Percentiles rank a stretch among this genome's conserved stretches.
These are phyloP conservation scores for Bembecia ichneumoniformis DNA, from an alignment of 2,888 invertebrate genomes.

Conservation along the genomic window DNA sequence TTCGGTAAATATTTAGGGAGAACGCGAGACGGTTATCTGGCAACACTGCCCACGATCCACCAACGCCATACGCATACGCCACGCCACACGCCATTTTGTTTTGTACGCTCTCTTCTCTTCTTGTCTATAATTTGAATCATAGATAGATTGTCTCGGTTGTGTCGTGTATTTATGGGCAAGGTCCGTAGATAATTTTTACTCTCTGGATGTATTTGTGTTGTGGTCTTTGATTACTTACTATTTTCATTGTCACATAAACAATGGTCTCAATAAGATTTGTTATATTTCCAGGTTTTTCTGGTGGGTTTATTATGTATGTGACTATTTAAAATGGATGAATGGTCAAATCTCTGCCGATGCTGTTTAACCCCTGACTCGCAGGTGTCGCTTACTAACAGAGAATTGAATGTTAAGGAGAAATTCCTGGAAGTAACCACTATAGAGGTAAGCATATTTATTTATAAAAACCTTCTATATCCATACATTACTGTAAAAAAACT, in stretches of 20 bases:
- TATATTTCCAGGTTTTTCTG: constrained; percentile 46
- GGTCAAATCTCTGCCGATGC: constrained; percentile 61
- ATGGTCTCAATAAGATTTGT: constrained; percentile 35
- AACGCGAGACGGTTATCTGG: too few relatives aligned
- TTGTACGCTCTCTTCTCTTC: constrained; percentile 39
- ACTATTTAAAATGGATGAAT: constrained; percentile 54
- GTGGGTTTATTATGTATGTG: constrained; percentile 37
- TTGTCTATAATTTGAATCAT: constrained; percentile 64
- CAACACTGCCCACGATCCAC: too few relatives aligned
- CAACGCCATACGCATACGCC: too few relatives aligned
- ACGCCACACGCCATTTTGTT: constrained; percentile 52
- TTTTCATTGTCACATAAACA: constrained; percentile 56
- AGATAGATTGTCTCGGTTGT: constrained; percentile 52
- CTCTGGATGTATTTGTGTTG: constrained; percentile 51
- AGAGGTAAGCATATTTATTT: constrained; percentile 30
- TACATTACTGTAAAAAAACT: too few relatives aligned
- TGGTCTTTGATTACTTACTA: constrained; percentile 45
- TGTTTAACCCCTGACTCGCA: constrained; percentile 55
- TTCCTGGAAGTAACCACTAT: constrained; percentile 56
- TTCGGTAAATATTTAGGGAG: too few relatives aligned
- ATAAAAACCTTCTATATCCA: neutral
- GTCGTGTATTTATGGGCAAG: constrained; percentile 49
- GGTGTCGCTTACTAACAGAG: constrained; percentile 50
- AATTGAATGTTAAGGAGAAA: constrained; percentile 42
- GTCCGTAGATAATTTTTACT: constrained; percentile 72